phyloP scores from a whole-genome alignment of 2,888 invertebrate species.

The Drosophila mimica region DNA sequence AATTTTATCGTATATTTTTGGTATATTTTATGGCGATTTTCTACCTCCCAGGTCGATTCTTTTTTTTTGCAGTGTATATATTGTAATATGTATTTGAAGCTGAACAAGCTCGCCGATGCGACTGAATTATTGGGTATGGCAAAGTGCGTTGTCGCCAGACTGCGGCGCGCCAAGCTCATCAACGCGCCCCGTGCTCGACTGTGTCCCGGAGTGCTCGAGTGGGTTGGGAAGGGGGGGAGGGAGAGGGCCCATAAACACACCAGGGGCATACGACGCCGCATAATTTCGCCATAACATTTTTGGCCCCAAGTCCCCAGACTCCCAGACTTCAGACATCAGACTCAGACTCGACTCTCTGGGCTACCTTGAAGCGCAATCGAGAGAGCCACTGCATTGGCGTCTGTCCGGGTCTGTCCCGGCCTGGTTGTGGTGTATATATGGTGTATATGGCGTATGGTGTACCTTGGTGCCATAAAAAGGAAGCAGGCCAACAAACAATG shows the following conservation, averaged over 20 bases:
- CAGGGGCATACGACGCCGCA: conserved; percentile 74
- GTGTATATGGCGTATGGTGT: conserved; percentile 43
- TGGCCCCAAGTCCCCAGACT: conserved; percentile 31
- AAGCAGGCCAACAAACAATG: conserved; percentile 63
- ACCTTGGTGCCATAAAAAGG: conserved; percentile 79
- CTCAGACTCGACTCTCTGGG: conserved; percentile 2
- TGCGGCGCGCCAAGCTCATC: conserved; percentile 61
- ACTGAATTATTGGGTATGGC: conserved; percentile 53
- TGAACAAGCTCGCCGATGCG: conserved; percentile 22
- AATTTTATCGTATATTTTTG: too few relatives aligned
- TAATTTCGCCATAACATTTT: conserved; percentile 78
- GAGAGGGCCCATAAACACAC: conserved; percentile 73
- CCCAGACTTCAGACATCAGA: conserved; percentile 36
- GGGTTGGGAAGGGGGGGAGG: background rate
- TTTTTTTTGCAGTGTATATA: conserved; percentile 44
- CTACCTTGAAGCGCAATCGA: conserved; percentile 53
- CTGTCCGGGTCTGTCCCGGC: conserved; percentile 17
- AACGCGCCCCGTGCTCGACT: conserved; percentile 56
- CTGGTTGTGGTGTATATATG: conserved; percentile 27
- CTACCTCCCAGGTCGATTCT: background rate
- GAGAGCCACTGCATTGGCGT: conserved; percentile 56
- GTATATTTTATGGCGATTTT: background rate
- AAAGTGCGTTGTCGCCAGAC: conserved; percentile 70
- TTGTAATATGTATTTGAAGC: conserved; percentile 64
- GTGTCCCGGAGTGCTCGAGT: conserved; percentile 32